Evolutionary conservation across 2,888 invertebrate species (phyloP).

Genomic region (Calameuta filiformis): DNA sequence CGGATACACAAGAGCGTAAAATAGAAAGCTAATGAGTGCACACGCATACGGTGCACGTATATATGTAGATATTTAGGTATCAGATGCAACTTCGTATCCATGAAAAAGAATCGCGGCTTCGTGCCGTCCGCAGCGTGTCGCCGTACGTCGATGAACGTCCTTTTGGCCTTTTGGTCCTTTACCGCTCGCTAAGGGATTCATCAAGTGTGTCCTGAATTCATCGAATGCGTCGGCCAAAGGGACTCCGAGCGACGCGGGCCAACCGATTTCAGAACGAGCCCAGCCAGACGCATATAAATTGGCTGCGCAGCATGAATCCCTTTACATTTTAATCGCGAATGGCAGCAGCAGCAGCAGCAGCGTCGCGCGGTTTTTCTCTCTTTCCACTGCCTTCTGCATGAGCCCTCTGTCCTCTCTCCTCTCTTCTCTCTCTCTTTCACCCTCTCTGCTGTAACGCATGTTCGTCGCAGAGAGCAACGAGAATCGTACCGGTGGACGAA

Average conservation of each 20-base stretch:
- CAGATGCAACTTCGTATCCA: no score
- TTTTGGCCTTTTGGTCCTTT: no score
- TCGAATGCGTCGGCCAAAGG: constrained; percentile 17
- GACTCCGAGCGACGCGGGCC: constrained; percentile 10
- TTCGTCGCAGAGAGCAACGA: no score
- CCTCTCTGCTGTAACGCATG: neutral
- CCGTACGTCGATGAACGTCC: no score
- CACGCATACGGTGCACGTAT: no score
- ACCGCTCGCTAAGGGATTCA: neutral
- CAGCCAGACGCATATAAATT: constrained; percentile 47
- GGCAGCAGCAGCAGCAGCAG: constrained; percentile 28
- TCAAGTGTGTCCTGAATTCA: constrained; percentile 18
- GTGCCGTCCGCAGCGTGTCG: no score
- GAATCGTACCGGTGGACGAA: neutral
- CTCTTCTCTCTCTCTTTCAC: neutral
- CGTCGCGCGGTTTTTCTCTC: constrained; percentile 17
- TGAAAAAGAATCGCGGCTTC: no score
- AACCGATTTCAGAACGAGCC: constrained; percentile 36
- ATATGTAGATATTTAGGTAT: no score
- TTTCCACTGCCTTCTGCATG: neutral
- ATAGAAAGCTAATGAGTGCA: no score
- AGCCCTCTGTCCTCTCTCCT: neutral
- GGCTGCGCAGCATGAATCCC: constrained; percentile 42
- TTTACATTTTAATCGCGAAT: constrained; percentile 45
- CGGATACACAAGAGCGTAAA: no score